These are phyloP conservation scores for Peribatodes rhomboidaria DNA, from an alignment of 2,888 invertebrate genomes.

Conservation along the genomic window DNA sequence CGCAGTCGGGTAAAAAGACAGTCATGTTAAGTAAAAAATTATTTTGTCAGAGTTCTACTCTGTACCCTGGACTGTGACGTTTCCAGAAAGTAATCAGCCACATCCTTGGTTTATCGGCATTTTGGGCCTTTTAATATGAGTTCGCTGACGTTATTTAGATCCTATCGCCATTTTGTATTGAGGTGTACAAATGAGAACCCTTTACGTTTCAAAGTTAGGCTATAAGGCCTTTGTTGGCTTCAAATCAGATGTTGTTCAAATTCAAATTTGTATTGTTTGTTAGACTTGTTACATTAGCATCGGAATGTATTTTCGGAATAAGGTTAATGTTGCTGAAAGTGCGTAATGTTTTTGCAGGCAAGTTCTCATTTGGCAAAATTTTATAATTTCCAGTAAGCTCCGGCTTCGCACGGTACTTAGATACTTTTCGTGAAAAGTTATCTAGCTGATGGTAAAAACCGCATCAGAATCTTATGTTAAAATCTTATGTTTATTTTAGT, in stretches of 20 bases:
- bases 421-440: no score
- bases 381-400: no score
- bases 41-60: no score
- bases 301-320: slow-evolving; percentile 33
- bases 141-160: slow-evolving; percentile 77
- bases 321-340: slow-evolving; percentile 25
- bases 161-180: slow-evolving; percentile 74
- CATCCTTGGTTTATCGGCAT: slow-evolving; percentile 60
- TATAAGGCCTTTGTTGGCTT: slow-evolving; percentile 57
- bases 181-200: slow-evolving; percentile 79
- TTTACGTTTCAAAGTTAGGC: slow-evolving; percentile 62
- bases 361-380: no score
- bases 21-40: no score
- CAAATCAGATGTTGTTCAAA: slow-evolving; percentile 42
- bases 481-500: no score
- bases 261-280: slow-evolving; percentile 47
- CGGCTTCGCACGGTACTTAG: no score
- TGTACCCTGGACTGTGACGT: not conserved
- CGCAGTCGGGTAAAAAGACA: no score
- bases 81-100: slow-evolving; percentile 40
- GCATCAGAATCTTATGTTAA: no score
- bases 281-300: slow-evolving; percentile 38
- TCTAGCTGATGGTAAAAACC: no score
- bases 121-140: slow-evolving; percentile 78
- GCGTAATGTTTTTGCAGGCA: not conserved